These are phyloP conservation scores for Machimus atricapillus DNA, from an alignment of 2,888 invertebrate species.

Conservation along the genomic window DNA sequence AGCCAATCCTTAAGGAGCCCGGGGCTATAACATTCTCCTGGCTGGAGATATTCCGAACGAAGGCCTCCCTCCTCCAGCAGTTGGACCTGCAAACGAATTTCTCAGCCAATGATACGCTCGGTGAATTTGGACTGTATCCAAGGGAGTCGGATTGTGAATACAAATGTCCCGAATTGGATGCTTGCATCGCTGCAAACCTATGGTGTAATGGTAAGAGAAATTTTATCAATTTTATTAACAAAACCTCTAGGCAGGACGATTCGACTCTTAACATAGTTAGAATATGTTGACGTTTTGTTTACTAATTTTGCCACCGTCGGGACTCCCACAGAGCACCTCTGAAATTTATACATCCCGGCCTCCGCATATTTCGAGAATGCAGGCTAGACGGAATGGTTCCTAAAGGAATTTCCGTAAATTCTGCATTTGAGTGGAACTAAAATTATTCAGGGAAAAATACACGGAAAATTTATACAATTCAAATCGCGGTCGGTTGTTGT, in stretches of 20 bases:
- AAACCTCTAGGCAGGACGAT: background rate
- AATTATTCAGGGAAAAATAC: background rate
- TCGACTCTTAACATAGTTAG: background rate
- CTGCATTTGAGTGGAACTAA: background rate
- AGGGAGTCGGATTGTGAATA: conserved; percentile 66
- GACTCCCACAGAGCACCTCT: background rate
- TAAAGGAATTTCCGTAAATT: background rate
- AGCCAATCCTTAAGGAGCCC: conserved; percentile 75
- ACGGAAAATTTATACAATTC: background rate
- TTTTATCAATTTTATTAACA: conserved; percentile 27
- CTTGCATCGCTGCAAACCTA: conserved; percentile 76
- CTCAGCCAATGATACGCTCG: conserved; percentile 59
- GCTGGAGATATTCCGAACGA: conserved; percentile 75
- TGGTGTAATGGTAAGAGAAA: conserved; percentile 75
- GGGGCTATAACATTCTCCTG: conserved; percentile 80
- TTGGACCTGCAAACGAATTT: conserved; percentile 62
- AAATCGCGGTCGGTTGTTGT: background rate
- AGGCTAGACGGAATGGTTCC: background rate
- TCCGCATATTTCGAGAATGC: background rate
- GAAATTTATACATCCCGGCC: background rate
- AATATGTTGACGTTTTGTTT: background rate
- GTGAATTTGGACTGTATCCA: conserved; percentile 62
- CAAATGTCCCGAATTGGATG: conserved; percentile 77
- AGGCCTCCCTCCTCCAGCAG: conserved; percentile 69
- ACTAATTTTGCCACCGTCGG: background rate